These are phyloP conservation scores for Cepaea hortensis DNA, from an alignment of 2,888 invertebrate genomes.

Conservation along the genomic window DNA sequence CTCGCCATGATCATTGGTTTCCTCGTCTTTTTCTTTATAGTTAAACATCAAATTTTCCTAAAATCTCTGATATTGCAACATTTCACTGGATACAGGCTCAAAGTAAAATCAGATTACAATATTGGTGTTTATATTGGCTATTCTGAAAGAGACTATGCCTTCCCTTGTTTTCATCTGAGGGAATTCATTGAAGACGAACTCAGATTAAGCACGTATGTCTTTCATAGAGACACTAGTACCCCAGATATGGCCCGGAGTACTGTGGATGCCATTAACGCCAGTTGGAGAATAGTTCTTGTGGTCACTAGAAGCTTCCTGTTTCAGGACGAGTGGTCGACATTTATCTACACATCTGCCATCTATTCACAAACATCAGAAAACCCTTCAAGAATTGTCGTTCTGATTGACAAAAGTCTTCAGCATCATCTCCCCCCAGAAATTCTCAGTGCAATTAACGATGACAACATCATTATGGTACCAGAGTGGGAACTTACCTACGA, in stretches of 20 bases:
- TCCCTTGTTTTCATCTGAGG: conserved; percentile 18
- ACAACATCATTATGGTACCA: conserved; percentile 34
- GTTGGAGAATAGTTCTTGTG: conserved; percentile 38
- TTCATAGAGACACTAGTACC: neutral
- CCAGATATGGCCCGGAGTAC: conserved; percentile 6
- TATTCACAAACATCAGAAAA: conserved; percentile 19
- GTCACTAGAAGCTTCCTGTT: neutral
- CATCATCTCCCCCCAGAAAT: conserved; percentile 5
- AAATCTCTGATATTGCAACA: neutral
- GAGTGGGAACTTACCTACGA: conserved; percentile 4
- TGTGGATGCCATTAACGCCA: conserved; percentile 29
- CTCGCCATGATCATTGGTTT: neutral
- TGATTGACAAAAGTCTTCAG: neutral
- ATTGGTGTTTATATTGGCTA: conserved; percentile 31
- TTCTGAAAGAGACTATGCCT: conserved; percentile 12
- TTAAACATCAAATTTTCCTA: neutral
- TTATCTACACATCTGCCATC: conserved; percentile 24
- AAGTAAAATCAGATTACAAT: conserved; percentile 1
- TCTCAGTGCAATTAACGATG: neutral
- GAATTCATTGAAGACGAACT: conserved; percentile 13
- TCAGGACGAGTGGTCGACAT: conserved; percentile 18
- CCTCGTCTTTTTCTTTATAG: neutral
- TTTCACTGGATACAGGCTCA: conserved; percentile 11
- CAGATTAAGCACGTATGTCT: conserved; percentile 1
- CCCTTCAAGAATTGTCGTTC: conserved; percentile 12